phyloP scores from a whole-genome alignment of 1,140 invertebrate species.

The Lepidurus packardi region DNA sequence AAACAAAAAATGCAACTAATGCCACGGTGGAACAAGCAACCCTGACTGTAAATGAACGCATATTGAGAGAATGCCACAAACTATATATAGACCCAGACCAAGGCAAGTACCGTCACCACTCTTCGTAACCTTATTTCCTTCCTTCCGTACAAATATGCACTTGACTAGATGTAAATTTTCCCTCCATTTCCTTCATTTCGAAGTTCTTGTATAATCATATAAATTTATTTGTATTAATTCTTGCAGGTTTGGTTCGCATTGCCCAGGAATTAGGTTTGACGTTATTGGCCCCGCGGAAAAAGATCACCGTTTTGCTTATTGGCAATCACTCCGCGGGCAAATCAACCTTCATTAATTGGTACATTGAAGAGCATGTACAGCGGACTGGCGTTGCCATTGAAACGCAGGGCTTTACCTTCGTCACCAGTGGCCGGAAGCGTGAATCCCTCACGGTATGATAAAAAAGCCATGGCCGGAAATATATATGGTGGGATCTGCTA shows the following conservation, averaged over 20 bases:
- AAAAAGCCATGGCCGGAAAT: conserved; percentile 25
- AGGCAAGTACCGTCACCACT: conserved; percentile 43
- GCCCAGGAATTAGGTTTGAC: conserved; percentile 49
- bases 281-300: conserved; percentile 54
- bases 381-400: conserved; percentile 59
- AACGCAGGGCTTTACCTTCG: conserved; percentile 56
- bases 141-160: neutral
- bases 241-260: conserved; percentile 52
- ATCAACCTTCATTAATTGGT: conserved; percentile 61
- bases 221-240: conserved; percentile 30
- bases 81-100: conserved; percentile 53
- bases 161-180: neutral
- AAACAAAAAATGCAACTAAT: conserved; percentile 17
- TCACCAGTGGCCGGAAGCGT: conserved; percentile 54
- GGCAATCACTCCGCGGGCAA: conserved; percentile 62
- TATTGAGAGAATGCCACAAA: conserved; percentile 53
- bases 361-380: conserved; percentile 57
- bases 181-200: neutral
- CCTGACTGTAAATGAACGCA: conserved; percentile 51
- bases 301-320: conserved; percentile 55
- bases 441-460: conserved; percentile 52
- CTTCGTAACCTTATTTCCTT: neutral
- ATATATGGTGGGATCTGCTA: conserved; percentile 22
- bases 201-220: conserved; percentile 28
- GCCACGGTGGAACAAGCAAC: conserved; percentile 46